Base-by-base conservation (phyloP, 1,140 invertebrate genomes). In the Capitella teleta region DNA sequence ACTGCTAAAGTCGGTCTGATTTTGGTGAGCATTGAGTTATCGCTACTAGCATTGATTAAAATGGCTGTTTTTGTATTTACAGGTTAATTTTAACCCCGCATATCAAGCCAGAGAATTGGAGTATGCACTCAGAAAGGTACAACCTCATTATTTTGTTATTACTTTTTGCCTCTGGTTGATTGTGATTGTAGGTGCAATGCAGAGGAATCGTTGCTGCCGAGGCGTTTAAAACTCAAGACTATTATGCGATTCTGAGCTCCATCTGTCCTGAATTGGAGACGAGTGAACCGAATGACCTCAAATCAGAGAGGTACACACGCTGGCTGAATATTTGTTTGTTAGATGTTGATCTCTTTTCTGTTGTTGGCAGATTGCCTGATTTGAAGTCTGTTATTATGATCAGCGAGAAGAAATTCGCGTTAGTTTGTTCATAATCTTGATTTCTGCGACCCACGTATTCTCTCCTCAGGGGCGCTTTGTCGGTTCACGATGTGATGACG, bases 41-140 rank as follows among this genome's bases (percentile, higher is more conserved):
- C 8, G 8, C 8, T 34, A 8, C 8, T 34, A 10, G n/a, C n/a
- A n/a, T 34, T 34, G 8, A 10, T 34, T 34, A 34, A 8, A 10
- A n/a, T n/a, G n/a, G n/a, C n/a, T 10, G 8, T 34, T 8, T 38
- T 40, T 16, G 4, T 16, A 40, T 16, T 5, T 61, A 26, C 49
- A 84, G 82, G 82, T 87, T 5, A 81, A 82, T 40, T 78, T 94
- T 5, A 96, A 97, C 70, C 89, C 90, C 0, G 76, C 78, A 0
- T 94, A 87, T 61, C 79, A 84, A 63, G 73, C 77, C 8, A 60
- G 72, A 12, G 92, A 97, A 65, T 51, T 95, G 1, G 76, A 80
- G 46, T 91, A 84, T 62, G 83, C 82, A 40, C 61, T 96, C 3
- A 79, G 84, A 6, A 87, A 89, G 72, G 84, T 87, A 12, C n/a